Evolutionary conservation across 2,113 vertebrate genomes (phyloP).

Genomic region (Labrus mixtus): DNA sequence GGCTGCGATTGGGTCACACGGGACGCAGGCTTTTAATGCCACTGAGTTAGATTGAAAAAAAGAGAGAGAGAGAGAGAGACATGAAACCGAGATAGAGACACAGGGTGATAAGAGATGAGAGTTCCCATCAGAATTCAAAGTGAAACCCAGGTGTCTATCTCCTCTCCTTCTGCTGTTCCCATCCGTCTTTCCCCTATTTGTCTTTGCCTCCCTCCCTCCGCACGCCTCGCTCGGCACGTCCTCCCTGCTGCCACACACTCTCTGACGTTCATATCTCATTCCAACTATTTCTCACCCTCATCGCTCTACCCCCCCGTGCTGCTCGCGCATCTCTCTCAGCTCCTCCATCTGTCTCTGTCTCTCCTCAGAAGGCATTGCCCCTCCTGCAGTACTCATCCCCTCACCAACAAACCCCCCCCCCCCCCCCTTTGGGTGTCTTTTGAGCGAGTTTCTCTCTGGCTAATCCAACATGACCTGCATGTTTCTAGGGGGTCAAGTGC

Average conservation of each 20-base stretch:
- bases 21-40: background rate
- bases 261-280: conserved; percentile 31
- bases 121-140: conserved; percentile 12
- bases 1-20: background rate
- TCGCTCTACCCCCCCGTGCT: conserved; percentile 7
- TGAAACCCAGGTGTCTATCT: conserved; percentile 18
- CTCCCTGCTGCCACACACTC: background rate
- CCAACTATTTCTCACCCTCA: conserved; percentile 25
- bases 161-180: background rate
- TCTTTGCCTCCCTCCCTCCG: conserved; percentile 4
- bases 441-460: conserved; percentile 11
- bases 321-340: conserved; percentile 4
- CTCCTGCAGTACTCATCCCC: background rate
- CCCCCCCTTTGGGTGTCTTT: background rate
- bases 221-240: background rate
- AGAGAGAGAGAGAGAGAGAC: conserved; percentile 3
- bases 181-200: conserved; percentile 3
- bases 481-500: conserved; percentile 31
- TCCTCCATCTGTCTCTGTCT: conserved; percentile 40
- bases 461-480: conserved; percentile 1
- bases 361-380: conserved; percentile 1
- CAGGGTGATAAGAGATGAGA: conserved; percentile 21
- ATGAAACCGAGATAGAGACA: background rate
- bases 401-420: background rate
- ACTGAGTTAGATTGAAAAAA: background rate